Conservation (phyloP, 2,797 vertebrate species). For the Dicrostonyx torquatus region DNA sequence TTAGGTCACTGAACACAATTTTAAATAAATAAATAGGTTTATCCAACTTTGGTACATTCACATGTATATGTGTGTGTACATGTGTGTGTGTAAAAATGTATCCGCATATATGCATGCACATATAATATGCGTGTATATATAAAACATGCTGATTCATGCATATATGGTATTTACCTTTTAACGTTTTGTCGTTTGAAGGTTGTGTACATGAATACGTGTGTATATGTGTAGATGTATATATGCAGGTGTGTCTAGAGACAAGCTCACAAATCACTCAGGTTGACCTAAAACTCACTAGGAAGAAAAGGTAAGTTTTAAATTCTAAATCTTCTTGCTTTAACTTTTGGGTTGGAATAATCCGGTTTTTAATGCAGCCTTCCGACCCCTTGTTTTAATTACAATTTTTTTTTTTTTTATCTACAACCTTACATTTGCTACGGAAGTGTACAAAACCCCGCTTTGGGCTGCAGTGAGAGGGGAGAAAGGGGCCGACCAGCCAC, state of each 20-base stretch:
- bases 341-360: too few relatives aligned
- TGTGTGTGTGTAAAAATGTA: neutral
- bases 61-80: neutral
- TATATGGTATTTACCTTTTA: neutral
- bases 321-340: neutral
- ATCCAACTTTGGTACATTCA: constrained; percentile 77
- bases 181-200: neutral
- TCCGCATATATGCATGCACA: neutral
- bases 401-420: too few relatives aligned
- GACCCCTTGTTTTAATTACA: too few relatives aligned
- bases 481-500: neutral
- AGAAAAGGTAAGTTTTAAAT: neutral
- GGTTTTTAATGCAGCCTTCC: too few relatives aligned
- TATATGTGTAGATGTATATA: neutral
- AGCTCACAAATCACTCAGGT: neutral
- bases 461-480: neutral
- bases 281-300: neutral
- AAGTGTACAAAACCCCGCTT: neutral
- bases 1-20: constrained; percentile 84
- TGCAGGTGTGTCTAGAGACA: neutral
- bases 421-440: constrained; percentile 50
- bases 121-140: neutral
- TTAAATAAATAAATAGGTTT: too few relatives aligned
- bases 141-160: neutral
- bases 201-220: neutral